These are phyloP conservation scores for Drosophila prolongata DNA, from an alignment of 2,888 invertebrate species.

Conservation along the genomic window DNA sequence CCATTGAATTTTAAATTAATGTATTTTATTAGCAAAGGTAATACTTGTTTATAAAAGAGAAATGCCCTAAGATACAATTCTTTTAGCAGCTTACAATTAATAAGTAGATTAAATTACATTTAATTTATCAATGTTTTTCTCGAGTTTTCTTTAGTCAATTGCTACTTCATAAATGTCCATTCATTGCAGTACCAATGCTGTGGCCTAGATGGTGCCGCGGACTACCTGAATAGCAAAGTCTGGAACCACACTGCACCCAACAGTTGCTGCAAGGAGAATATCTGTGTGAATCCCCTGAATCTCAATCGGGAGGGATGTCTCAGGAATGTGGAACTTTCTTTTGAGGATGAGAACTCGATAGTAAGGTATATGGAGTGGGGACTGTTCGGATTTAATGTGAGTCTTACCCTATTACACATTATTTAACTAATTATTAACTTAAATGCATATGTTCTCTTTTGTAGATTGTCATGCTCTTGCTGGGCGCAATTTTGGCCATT, in stretches of 20 bases:
- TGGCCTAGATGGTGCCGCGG: conserved; percentile 75
- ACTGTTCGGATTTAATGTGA: conserved; percentile 74
- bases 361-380: conserved; percentile 72
- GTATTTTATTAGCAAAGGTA: too few relatives aligned
- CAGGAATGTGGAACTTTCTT: conserved; percentile 69
- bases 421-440: conserved; percentile 6
- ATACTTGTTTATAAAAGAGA: too few relatives aligned
- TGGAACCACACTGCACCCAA: conserved; percentile 58
- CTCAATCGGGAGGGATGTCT: conserved; percentile 72
- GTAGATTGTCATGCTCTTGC: conserved; percentile 65
- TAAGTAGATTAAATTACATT: too few relatives aligned
- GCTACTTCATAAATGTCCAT: not conserved
- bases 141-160: too few relatives aligned
- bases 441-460: conserved; percentile 13
- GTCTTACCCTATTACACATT: conserved; percentile 7
- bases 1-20: too few relatives aligned
- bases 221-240: conserved; percentile 66
- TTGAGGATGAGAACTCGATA: conserved; percentile 68
- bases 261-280: conserved; percentile 77
- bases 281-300: conserved; percentile 76
- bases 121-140: too few relatives aligned
- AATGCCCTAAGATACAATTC: too few relatives aligned
- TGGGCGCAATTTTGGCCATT: conserved; percentile 75
- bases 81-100: too few relatives aligned
- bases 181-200: conserved; percentile 77